Conservation (phyloP, 2,888 invertebrate genomes). For the Aporophyla nigra region DNA sequence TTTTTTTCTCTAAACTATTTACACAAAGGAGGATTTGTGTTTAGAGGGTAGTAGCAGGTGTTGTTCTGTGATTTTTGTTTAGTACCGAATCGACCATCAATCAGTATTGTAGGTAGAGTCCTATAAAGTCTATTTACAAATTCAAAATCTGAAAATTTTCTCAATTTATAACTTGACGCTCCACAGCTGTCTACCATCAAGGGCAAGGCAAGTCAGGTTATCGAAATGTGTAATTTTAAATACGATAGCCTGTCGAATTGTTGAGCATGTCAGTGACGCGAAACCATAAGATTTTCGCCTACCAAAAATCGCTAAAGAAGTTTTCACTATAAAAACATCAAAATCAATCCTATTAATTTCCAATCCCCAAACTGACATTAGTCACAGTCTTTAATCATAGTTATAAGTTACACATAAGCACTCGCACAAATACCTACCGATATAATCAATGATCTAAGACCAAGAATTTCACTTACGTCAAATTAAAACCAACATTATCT, state of each 20-base stretch:
- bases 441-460: neutral
- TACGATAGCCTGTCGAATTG: no score
- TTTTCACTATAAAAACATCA: neutral
- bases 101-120: no score
- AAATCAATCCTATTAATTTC: neutral
- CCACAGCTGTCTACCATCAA: no score
- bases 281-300: neutral
- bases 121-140: no score
- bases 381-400: neutral
- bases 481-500: conserved; percentile 5
- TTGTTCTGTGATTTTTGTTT: neutral
- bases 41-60: neutral
- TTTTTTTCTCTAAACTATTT: neutral
- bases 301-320: neutral
- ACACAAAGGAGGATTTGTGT: no score
- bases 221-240: no score
- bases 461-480: conserved; percentile 26
- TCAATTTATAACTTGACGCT: no score
- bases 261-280: neutral
- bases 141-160: no score
- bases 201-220: no score
- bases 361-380: neutral
- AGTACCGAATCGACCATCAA: no score
- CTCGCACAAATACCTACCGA: neutral
- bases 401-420: neutral